These are phyloP conservation scores for Bubalus kerabau DNA, from an alignment of 2,113 vertebrate genomes.

Conservation along the genomic window DNA sequence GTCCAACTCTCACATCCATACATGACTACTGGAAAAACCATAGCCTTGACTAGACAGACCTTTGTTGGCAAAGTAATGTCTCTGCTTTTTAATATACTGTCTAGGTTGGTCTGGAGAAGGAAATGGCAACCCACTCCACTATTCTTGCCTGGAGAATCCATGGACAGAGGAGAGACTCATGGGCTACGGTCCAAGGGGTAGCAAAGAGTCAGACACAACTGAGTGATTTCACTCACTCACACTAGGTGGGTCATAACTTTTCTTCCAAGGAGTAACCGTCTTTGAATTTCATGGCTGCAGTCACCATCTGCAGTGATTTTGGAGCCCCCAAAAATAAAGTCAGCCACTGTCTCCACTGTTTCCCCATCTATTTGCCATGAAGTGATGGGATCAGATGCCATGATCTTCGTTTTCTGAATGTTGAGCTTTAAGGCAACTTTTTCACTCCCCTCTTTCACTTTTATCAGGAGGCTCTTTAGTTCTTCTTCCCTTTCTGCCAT, in stretches of 20 bases:
- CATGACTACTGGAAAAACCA: neutral
- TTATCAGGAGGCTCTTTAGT: neutral
- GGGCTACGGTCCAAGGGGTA: neutral
- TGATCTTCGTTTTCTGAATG: neutral
- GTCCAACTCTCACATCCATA: neutral
- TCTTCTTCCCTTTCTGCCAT: neutral
- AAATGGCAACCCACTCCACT: neutral
- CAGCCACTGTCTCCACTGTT: neutral
- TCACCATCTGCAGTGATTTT: neutral
- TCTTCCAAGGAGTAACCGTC: neutral
- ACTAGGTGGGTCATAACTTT: neutral
- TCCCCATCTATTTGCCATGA: neutral
- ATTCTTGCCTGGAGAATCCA: neutral
- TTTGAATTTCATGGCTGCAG: neutral
- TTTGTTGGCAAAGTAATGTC: neutral
- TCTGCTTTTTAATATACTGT: neutral
- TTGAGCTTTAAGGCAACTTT: neutral
- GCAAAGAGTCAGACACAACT: rapidly evolving
- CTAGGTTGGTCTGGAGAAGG: neutral
- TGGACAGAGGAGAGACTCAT: neutral
- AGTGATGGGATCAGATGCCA: neutral
- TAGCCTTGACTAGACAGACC: neutral
- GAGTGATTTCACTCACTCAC: neutral
- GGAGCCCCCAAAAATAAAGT: rapidly evolving
- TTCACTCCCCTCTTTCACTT: neutral